Percentiles rank a stretch among this genome's conserved stretches.
These are phyloP conservation scores for Catagonus wagneri DNA, from an alignment of 2,113 vertebrate species.

Conservation along the genomic window DNA sequence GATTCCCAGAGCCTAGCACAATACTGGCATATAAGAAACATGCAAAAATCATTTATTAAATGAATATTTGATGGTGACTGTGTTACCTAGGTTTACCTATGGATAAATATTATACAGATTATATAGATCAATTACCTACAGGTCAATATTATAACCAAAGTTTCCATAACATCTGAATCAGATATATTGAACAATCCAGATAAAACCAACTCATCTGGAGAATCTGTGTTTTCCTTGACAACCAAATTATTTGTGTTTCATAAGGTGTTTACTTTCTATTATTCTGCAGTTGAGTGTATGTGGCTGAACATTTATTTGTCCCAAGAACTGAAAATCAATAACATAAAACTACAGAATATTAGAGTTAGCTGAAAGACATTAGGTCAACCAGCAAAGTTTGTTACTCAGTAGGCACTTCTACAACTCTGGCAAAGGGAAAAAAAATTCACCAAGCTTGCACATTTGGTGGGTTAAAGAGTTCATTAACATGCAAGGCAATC, in stretches of 20 bases:
- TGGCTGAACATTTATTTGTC: not conserved
- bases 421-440: not conserved
- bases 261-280: slow-evolving; percentile 9
- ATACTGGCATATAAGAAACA: not conserved
- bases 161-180: slow-evolving; percentile 13
- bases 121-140: not conserved
- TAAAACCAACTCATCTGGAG: not conserved
- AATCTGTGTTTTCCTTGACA: not conserved
- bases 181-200: not conserved
- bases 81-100: not conserved
- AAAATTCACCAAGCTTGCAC: not conserved
- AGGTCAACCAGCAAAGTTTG: not conserved
- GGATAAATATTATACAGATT: not conserved
- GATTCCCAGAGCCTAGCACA: not conserved
- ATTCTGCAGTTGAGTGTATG: not conserved
- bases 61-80: not conserved
- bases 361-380: not conserved
- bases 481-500: not conserved
- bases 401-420: not conserved
- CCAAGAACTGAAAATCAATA: not conserved
- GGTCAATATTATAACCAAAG: not conserved
- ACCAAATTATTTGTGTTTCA: slow-evolving; percentile 5
- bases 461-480: not conserved
- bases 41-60: not conserved
- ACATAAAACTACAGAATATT: not conserved